Percentiles rank a stretch among this genome's conserved stretches.
phyloP scores from a whole-genome alignment of 2,113 vertebrate species.

The Sphyrna mokarran region DNA sequence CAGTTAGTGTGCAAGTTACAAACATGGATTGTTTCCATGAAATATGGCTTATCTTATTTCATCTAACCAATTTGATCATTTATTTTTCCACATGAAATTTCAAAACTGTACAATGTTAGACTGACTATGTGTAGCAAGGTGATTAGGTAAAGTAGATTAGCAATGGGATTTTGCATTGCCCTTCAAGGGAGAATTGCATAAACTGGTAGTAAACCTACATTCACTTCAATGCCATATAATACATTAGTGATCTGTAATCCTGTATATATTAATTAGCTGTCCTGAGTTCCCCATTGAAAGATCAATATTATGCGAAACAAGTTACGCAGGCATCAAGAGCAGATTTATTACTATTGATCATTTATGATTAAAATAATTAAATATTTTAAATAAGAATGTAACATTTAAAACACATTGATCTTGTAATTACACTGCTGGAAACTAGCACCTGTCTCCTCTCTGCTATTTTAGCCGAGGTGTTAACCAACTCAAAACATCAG shows the following conservation, averaged over 20 bases:
- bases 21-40: background rate
- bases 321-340: background rate
- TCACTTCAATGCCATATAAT: background rate
- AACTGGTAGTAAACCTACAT: background rate
- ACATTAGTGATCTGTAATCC: background rate
- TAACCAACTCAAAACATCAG: background rate
- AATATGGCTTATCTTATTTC: background rate
- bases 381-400: background rate
- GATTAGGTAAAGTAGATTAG: constrained; percentile 26
- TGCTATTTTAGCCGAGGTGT: background rate
- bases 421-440: background rate
- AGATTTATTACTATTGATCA: background rate
- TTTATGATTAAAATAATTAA: background rate
- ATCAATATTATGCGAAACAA: background rate
- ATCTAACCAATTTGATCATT: background rate
- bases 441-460: background rate
- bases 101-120: background rate
- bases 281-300: background rate
- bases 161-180: background rate
- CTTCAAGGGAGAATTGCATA: background rate
- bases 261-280: background rate
- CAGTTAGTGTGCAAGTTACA: background rate
- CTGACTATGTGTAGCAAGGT: background rate
- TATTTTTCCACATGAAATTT: background rate
- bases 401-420: background rate